These are phyloP conservation scores for Ctenodactylus gundi DNA, from an alignment of 2,113 vertebrate species.

Conservation along the genomic window DNA sequence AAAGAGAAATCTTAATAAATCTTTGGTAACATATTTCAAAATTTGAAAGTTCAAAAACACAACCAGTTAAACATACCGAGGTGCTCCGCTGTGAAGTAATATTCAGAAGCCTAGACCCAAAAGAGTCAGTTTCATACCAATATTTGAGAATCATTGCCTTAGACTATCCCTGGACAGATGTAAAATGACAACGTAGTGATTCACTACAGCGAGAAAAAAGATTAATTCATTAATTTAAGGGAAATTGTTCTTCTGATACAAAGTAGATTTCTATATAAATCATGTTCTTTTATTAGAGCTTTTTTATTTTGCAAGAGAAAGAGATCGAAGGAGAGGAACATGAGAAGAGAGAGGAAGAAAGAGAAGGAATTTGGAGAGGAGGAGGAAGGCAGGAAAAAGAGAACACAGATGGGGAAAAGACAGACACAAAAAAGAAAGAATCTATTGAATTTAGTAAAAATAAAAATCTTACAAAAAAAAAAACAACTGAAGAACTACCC, in stretches of 20 bases:
- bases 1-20: background rate
- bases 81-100: background rate
- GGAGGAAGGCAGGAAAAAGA: background rate
- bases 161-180: background rate
- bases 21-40: background rate
- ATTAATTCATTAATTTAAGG: background rate
- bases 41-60: background rate
- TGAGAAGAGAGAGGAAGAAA: background rate
- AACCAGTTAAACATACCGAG: background rate
- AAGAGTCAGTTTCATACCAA: background rate
- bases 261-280: background rate
- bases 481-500: background rate
- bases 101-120: background rate
- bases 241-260: background rate
- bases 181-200: background rate
- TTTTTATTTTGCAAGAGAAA: background rate
- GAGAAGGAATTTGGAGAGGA: no score
- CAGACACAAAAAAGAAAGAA: no score
- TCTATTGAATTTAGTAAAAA: background rate
- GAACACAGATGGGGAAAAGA: no score
- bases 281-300: background rate
- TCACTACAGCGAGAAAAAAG: background rate
- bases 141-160: background rate
- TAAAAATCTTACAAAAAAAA: conserved; percentile 11
- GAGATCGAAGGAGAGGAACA: background rate